These are phyloP conservation scores for Andrena minutula DNA, from an alignment of 2,888 invertebrate species.

Conservation along the genomic window DNA sequence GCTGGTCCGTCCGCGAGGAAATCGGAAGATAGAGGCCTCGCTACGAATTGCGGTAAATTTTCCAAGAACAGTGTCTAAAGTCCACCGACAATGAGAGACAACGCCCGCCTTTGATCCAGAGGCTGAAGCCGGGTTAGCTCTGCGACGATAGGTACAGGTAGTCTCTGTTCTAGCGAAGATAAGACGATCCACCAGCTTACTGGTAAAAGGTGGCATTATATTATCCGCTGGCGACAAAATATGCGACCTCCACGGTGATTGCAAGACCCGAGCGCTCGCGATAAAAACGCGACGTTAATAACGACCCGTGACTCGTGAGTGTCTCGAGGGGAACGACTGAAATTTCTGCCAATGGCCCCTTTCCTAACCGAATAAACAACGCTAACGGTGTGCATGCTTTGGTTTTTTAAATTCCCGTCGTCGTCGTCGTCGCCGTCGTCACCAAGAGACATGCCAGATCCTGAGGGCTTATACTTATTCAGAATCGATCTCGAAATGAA, in stretches of 20 bases:
- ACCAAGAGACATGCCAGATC: not conserved
- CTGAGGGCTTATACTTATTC: slow-evolving; percentile 7
- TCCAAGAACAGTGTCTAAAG: not conserved
- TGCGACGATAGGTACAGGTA: too few relatives aligned
- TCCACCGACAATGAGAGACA: slow-evolving; percentile 15
- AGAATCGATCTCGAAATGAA: slow-evolving; percentile 35
- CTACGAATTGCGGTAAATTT: not conserved
- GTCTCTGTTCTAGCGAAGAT: not conserved
- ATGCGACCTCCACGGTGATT: slow-evolving; percentile 47
- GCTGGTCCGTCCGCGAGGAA: too few relatives aligned
- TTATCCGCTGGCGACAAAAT: slow-evolving; percentile 39
- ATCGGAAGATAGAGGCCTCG: not conserved
- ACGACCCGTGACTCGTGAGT: slow-evolving; percentile 25
- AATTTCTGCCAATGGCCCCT: slow-evolving; percentile 4
- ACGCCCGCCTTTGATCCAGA: slow-evolving; percentile 20
- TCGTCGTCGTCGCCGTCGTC: not conserved
- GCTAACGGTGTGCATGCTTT: too few relatives aligned
- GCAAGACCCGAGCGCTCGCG: not conserved
- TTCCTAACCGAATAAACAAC: not conserved
- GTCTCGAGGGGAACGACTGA: not conserved
- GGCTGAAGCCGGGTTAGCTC: not conserved
- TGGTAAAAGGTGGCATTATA: slow-evolving; percentile 55
- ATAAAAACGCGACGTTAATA: slow-evolving; percentile 61
- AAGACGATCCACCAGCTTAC: not conserved
- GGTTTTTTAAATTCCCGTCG: too few relatives aligned